Conservation (phyloP, 1,140 invertebrate species). For the Tribolium castaneum region DNA sequence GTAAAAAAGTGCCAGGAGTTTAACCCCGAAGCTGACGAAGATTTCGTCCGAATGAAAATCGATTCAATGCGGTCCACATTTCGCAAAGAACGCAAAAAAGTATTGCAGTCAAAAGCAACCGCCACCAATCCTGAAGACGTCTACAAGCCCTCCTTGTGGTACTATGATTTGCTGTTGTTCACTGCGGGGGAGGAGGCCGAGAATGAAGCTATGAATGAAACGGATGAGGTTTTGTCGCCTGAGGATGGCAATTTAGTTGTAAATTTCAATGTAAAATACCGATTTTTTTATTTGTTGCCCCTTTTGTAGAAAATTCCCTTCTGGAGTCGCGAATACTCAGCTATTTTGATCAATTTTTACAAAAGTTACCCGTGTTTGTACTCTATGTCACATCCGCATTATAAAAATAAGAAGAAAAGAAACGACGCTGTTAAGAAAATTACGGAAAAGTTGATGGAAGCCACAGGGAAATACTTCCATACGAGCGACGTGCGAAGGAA, state of each 20-base stretch:
- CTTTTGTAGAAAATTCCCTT: constrained; percentile 40
- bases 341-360: constrained; percentile 43
- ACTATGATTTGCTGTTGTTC: constrained; percentile 51
- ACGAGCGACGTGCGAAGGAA: constrained; percentile 44
- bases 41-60: constrained; percentile 52
- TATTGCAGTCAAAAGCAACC: constrained; percentile 35
- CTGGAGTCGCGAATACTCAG: constrained; percentile 47
- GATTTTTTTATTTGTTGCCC: too few relatives aligned
- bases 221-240: not conserved
- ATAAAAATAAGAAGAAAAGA: constrained; percentile 38
- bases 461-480: constrained; percentile 47
- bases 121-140: constrained; percentile 40
- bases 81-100: constrained; percentile 52
- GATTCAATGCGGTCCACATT: constrained; percentile 48
- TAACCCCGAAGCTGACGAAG: constrained; percentile 49
- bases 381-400: constrained; percentile 9
- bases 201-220: not conserved
- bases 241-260: not conserved
- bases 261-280: not conserved
- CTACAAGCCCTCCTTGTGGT: constrained; percentile 52
- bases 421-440: constrained; percentile 40
- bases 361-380: constrained; percentile 48
- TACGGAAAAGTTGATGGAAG: constrained; percentile 40
- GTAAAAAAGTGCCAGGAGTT: constrained; percentile 49
- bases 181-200: constrained; percentile 47